These are phyloP conservation scores for Drosophila nikananu DNA, from an alignment of 1,140 invertebrate species.

Conservation along the genomic window DNA sequence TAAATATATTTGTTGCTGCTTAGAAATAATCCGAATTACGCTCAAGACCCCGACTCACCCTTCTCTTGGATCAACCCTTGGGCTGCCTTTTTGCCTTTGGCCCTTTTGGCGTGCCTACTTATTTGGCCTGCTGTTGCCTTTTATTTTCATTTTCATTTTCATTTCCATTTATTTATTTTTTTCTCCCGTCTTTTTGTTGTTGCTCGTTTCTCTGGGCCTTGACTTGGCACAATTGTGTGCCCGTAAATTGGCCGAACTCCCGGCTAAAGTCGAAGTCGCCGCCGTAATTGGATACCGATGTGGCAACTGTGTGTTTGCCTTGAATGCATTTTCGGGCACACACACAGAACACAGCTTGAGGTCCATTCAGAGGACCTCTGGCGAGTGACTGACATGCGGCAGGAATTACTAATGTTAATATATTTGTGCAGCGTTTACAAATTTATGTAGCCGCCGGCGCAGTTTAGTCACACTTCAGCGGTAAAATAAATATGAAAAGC, in stretches of 20 bases:
- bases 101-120: conserved; percentile 39
- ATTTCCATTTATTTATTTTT: conserved; percentile 29
- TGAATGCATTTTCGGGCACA: conserved; percentile 38
- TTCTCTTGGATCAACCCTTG: conserved; percentile 21
- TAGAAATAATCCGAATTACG: neutral
- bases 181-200: neutral
- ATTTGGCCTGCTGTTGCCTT: conserved; percentile 77
- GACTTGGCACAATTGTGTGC: conserved; percentile 65
- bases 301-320: conserved; percentile 81
- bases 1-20: neutral
- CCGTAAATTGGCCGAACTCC: conserved; percentile 68
- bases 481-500: conserved; percentile 3
- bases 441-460: conserved; percentile 62
- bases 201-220: conserved; percentile 24
- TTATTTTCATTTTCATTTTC: conserved; percentile 31
- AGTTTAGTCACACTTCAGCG: conserved; percentile 78
- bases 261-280: conserved; percentile 21
- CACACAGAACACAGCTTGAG: conserved; percentile 75
- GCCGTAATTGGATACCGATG: conserved; percentile 76
- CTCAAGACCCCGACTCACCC: neutral
- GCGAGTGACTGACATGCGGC: conserved; percentile 34
- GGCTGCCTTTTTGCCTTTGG: conserved; percentile 21
- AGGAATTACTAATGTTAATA: conserved; percentile 20
- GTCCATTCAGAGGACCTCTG: conserved; percentile 44
- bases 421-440: conserved; percentile 33